A percentile compares a stretch with the other conserved stretches of the same genome.
Evolutionary conservation across 2,888 invertebrate species (phyloP).

Genomic region (Agelastica alni): DNA sequence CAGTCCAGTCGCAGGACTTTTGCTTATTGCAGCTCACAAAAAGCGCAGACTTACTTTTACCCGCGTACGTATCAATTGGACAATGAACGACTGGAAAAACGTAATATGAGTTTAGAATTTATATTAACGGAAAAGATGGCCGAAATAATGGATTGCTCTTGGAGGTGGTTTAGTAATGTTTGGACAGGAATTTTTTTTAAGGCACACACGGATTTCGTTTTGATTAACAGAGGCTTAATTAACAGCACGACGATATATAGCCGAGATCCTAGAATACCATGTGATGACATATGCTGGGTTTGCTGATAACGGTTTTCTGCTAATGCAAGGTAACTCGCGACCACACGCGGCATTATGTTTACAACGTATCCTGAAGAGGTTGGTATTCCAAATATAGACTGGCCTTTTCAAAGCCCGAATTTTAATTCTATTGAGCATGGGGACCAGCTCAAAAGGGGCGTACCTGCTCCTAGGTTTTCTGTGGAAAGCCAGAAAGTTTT

Average conservation of each 20-base stretch:
- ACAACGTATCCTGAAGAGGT: conserved; percentile 21
- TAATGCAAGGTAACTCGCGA: conserved; percentile 7
- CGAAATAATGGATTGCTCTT: background rate
- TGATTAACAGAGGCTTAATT: background rate
- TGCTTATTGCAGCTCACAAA: too few relatives aligned
- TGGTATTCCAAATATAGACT: conserved; percentile 22
- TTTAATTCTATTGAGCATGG: conserved; percentile 22
- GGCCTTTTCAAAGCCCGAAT: conserved; percentile 24
- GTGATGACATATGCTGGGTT: background rate
- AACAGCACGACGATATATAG: background rate
- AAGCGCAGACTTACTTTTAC: too few relatives aligned
- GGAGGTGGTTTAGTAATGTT: background rate
- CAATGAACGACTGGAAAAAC: background rate
- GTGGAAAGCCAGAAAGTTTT: background rate
- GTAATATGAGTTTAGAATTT: background rate
- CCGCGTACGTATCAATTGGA: background rate
- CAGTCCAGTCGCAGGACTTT: background rate
- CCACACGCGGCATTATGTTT: conserved; percentile 13
- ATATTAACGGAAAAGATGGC: background rate
- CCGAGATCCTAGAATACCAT: background rate
- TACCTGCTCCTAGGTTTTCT: background rate
- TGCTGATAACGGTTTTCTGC: conserved; percentile 5
- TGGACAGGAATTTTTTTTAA: background rate
- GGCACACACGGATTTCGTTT: background rate
- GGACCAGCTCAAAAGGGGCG: background rate